A percentile compares a stretch with the other conserved stretches of the same genome.
These are phyloP conservation scores for Danio albolineatus DNA, from an alignment of 2,797 vertebrate genomes.

Conservation along the genomic window DNA sequence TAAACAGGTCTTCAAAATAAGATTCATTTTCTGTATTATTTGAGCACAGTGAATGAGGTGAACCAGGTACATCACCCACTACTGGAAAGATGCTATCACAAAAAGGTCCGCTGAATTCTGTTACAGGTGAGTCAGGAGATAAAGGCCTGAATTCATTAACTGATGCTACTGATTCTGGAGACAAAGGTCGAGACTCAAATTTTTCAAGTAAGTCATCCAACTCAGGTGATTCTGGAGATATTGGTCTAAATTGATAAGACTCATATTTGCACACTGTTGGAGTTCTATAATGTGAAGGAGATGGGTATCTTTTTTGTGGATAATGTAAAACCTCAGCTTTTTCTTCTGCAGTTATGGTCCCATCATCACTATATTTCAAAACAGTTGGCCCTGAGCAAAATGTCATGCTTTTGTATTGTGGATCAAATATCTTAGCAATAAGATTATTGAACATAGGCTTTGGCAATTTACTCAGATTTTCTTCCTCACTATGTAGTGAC, in stretches of 20 bases:
- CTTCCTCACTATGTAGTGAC: neutral
- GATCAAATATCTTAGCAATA: constrained; percentile 72
- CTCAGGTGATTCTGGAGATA: constrained; percentile 55
- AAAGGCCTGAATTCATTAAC: constrained; percentile 33
- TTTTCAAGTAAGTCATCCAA: neutral
- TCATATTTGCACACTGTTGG: constrained; percentile 10
- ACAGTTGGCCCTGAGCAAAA: constrained; percentile 63
- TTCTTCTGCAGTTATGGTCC: neutral
- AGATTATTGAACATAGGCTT: constrained; percentile 64
- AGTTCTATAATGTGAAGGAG: neutral
- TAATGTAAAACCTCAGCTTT: neutral
- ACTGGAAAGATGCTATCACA: neutral
- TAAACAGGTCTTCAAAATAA: constrained; percentile 33
- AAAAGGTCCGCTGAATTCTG: constrained; percentile 19
- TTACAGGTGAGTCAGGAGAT: constrained; percentile 44
- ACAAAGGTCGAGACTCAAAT: constrained; percentile 63
- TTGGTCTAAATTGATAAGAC: constrained; percentile 64
- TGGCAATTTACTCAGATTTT: constrained; percentile 20
- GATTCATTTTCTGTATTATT: constrained; percentile 62
- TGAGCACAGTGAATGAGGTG: constrained; percentile 62
- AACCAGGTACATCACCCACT: constrained; percentile 54
- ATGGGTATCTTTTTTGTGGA: neutral
- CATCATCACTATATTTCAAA: constrained; percentile 61
- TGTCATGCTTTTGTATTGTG: constrained; percentile 71
- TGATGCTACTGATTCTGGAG: constrained; percentile 59